phyloP scores from a whole-genome alignment of 2,113 vertebrate species.

The Mobula hypostoma region DNA sequence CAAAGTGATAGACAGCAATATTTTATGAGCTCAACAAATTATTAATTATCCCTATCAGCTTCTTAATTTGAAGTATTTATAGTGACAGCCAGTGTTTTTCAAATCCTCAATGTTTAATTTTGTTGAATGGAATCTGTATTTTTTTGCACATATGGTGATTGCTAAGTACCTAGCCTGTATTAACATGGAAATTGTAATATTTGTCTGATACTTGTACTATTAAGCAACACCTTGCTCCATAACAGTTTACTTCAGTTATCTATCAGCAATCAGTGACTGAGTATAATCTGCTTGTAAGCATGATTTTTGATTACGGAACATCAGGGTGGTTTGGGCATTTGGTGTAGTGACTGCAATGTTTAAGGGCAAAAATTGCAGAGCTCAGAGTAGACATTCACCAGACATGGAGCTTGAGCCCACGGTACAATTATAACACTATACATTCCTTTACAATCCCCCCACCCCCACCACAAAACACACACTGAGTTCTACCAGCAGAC shows the following conservation, averaged over 20 bases:
- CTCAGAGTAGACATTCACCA: neutral
- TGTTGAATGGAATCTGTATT: neutral
- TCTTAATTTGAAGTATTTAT: neutral
- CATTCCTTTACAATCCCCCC: neutral
- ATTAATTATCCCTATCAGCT: neutral
- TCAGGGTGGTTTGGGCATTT: neutral
- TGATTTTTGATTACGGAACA: neutral
- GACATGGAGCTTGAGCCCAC: neutral
- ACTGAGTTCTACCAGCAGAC: too few species aligned
- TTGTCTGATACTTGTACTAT: neutral
- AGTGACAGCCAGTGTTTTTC: neutral
- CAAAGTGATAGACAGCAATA: neutral
- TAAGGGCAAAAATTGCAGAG: neutral
- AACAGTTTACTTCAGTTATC: neutral
- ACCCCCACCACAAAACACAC: too few species aligned
- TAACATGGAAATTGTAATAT: neutral
- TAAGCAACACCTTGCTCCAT: neutral
- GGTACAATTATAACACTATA: neutral
- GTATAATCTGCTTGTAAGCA: neutral
- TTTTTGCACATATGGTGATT: neutral
- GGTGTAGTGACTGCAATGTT: neutral
- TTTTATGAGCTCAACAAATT: neutral
- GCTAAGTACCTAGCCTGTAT: neutral
- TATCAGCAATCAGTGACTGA: neutral
- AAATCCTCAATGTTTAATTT: neutral